Base-by-base conservation (phyloP, 2,797 vertebrate species). In the Saxicola maurus region DNA sequence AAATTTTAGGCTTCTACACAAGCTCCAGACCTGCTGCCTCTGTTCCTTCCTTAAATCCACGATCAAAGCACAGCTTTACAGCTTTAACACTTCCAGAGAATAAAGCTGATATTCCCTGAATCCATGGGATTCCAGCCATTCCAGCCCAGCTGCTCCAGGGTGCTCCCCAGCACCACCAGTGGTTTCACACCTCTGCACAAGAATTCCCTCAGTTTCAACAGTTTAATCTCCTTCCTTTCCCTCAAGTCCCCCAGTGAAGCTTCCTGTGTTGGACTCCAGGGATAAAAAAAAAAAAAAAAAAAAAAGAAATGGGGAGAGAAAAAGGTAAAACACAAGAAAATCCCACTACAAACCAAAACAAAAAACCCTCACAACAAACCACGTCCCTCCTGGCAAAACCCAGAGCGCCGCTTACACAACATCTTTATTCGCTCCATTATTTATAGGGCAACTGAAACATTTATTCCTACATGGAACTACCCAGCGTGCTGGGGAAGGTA, bases 401-500 rank as follows among this genome's bases (percentile, higher is more conserved):
- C 98, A 98, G 94, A 97, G 97, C 97, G 96, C 97, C 97, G 97
- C 98, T 99, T 98, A 98, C 95, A 96, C 98, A 97, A 96, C 97
- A 96, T 96, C 95, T 83, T 96, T 90, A 68, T 96, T 96, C 45
- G 40, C 96, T 98, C 95, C 97, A 99, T 99, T 98, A 99, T 99
- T 99, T 98, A 99, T 98, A 92, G 98, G 87, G 96, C 96, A 96
- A 97, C 97, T 96, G 98, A 98, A 98, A 98, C 98, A 98, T 98
- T 98, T 98, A 98, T 98, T 98, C 94, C 94, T 98, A 98, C 96
- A 51, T 87, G 66, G 97, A 94, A 79, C 86, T 76, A 82, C 86
- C 79, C 59, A 1, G 73, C 3, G 76, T 66, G 89, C 30, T 0
- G 42, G 59, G 6, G 75, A 86, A n/a, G 1, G 12, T 3, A 49